Evolutionary conservation across 2,888 invertebrate genomes (phyloP).

Genomic region (Leptinotarsa haldemani): DNA sequence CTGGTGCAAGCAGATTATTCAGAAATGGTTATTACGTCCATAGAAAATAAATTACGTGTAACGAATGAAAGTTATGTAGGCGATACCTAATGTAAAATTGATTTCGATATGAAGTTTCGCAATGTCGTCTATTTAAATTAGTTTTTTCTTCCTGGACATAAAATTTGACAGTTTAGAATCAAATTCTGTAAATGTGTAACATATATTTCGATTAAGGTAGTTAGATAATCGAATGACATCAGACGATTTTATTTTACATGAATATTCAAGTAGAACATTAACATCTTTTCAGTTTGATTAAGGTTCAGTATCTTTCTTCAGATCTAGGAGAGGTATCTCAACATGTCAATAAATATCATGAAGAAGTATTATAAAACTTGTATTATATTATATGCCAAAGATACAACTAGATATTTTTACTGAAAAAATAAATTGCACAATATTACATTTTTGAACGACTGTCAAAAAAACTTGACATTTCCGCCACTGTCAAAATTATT

Average conservation of each 20-base stretch:
- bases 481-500: too few species aligned
- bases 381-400: too few species aligned
- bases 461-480: too few species aligned
- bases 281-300: background rate
- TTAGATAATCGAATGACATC: constrained; percentile 11
- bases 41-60: constrained; percentile 22
- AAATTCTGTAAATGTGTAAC: constrained; percentile 1
- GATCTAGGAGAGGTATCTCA: background rate
- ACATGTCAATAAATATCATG: background rate
- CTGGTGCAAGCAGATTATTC: constrained; percentile 1
- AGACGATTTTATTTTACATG: background rate
- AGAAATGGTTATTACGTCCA: constrained; percentile 11
- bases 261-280: background rate
- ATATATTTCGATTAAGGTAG: background rate
- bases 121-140: constrained; percentile 14
- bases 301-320: background rate
- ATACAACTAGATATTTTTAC: too few species aligned
- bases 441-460: too few species aligned
- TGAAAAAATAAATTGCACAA: too few species aligned
- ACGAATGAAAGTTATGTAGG: constrained; percentile 25
- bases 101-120: constrained; percentile 11
- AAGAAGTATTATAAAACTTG: background rate
- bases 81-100: constrained; percentile 1
- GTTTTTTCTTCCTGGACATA: constrained; percentile 1
- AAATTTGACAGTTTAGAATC: constrained; percentile 14